phyloP scores from a whole-genome alignment of 2,113 vertebrate species.

The Axis porcinus region DNA sequence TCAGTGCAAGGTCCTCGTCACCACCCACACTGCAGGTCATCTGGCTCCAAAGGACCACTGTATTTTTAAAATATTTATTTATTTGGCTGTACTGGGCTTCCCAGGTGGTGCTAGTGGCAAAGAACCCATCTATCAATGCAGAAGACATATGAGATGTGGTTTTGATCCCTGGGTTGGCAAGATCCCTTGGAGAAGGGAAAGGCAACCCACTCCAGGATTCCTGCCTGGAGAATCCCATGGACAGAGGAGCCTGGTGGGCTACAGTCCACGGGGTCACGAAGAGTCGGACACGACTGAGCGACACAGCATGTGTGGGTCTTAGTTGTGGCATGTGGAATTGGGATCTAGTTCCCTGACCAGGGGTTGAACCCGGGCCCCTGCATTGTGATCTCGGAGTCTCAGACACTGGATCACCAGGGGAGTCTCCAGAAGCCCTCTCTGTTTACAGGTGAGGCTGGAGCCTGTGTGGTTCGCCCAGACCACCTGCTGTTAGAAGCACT shows the following conservation, averaged over 20 bases:
- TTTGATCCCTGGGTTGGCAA: neutral
- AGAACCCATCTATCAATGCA: neutral
- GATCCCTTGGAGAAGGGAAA: neutral
- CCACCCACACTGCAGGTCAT: neutral
- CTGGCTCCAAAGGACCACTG: neutral
- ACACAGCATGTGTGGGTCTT: fast-evolving
- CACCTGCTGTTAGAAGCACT: neutral
- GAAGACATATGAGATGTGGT: neutral
- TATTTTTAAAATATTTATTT: neutral
- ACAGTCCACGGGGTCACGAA: neutral
- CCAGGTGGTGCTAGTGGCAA: neutral
- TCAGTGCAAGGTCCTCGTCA: fast-evolving
- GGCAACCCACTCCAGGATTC: neutral
- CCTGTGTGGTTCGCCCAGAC: neutral
- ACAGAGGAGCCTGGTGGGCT: neutral
- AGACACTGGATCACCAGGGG: neutral
- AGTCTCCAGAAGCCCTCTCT: neutral
- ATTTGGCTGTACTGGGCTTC: neutral
- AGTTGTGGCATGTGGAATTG: fast-evolving
- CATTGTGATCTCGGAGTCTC: neutral
- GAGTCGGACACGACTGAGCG: fast-evolving
- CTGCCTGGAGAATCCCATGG: neutral
- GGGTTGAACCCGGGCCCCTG: neutral
- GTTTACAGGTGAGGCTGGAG: neutral
- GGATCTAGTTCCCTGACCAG: neutral